Evolutionary conservation across 2,888 invertebrate species (phyloP), one percentile per base, ranked within the genome.

Genomic region (Patella depressa): DNA sequence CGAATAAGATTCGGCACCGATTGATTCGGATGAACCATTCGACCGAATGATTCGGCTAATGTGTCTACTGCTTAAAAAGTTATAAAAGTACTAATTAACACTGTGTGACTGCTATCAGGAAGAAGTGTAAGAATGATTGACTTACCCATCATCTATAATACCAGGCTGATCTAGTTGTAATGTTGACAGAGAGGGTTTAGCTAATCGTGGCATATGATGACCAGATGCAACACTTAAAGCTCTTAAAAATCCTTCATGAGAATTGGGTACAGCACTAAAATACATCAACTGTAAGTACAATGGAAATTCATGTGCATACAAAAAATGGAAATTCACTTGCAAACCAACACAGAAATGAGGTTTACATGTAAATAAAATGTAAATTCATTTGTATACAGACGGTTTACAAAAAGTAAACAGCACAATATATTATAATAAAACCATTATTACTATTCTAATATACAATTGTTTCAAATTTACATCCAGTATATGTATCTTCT

Each of bases 181-280:
- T 19, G 59, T 3, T 59, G 55, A 45, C 19, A 53, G 59, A 54
- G 14, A 17, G 5, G 85, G 80, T 71, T 87, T 86, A 45, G 84
- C 83, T 34, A 88, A 73, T 69, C 87, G 78, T n/a, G 88, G 88
- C 87, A 91, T 90, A 77, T 90, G 89, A 17, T 82, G 84, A 5
- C 87, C 89, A 15, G 88, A 80, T 0, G 90, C 88, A 7, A 92
- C 89, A 84, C 89, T 89, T n/a, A 92, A 82, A 19, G 91, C 91
- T 72, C 91, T 82, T 75, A 91, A 84, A 80, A 91, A 91, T 5
- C 91, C 92, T 74, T 90, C 89, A 75, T 88, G 87, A 24, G 90
- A 82, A 78, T 88, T 86, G 5, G 84, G 79, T 7, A 87, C 81
- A 12, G 88, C 88, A 82, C 89, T 87, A 78, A 91, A 91, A 85